Evolutionary conservation across 2,797 vertebrate genomes (phyloP).

Genomic region (Hoplostethus mediterraneus): DNA sequence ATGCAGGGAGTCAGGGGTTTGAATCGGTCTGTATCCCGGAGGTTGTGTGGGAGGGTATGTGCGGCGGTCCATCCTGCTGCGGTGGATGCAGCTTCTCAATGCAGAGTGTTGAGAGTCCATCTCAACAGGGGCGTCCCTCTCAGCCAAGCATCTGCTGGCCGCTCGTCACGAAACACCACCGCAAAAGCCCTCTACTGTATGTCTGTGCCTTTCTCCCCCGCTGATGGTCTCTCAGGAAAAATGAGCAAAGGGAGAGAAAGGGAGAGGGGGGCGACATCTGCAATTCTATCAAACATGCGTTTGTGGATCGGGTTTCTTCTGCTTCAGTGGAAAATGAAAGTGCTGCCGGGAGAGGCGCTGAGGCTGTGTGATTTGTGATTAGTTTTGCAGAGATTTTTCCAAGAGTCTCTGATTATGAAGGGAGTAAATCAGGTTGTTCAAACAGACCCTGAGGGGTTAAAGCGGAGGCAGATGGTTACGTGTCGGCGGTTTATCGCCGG

Average conservation of each 20-base stretch:
- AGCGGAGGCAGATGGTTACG: conserved; percentile 64
- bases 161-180: conserved; percentile 57
- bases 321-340: conserved; percentile 83
- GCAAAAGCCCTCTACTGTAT: conserved; percentile 46
- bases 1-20: conserved; percentile 35
- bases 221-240: conserved; percentile 59
- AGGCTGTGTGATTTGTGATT: conserved; percentile 77
- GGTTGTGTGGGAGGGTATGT: conserved; percentile 50
- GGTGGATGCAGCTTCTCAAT: conserved; percentile 36
- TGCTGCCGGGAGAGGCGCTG: conserved; percentile 67
- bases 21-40: conserved; percentile 36
- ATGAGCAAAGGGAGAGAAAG: conserved; percentile 39
- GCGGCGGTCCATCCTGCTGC: conserved; percentile 37
- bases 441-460: conserved; percentile 69
- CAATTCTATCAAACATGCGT: conserved; percentile 76
- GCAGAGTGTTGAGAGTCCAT: conserved; percentile 39
- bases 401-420: conserved; percentile 64
- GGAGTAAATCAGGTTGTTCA: conserved; percentile 66
- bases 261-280: conserved; percentile 76
- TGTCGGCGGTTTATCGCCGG: conserved; percentile 61
- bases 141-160: conserved; percentile 62
- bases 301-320: conserved; percentile 74
- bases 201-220: conserved; percentile 49
- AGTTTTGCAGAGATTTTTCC: conserved; percentile 82
- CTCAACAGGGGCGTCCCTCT: conserved; percentile 44